Evolutionary conservation across 1,140 invertebrate species (phyloP).

Genomic region (Tetranychus urticae): DNA sequence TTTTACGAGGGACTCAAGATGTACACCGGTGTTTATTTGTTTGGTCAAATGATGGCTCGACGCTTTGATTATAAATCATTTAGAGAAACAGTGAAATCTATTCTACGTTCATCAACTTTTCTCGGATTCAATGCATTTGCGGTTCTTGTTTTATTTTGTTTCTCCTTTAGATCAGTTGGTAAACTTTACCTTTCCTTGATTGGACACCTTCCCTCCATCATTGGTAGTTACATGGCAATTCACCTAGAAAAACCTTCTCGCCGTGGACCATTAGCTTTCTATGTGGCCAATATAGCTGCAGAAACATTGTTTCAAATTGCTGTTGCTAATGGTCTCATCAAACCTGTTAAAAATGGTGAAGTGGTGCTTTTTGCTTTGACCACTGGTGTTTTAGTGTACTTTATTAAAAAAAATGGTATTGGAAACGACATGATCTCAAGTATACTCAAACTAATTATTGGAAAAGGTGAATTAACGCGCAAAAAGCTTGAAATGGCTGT

Average conservation of each 20-base stretch:
- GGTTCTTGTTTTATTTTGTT: neutral
- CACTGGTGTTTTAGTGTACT: constrained; percentile 1
- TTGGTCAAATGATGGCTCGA: neutral
- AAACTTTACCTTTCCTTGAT: neutral
- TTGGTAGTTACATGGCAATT: constrained; percentile 5
- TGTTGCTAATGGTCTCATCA: constrained; percentile 22
- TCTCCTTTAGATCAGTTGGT: neutral
- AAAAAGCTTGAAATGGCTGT: constrained; percentile 1
- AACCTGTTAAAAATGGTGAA: constrained; percentile 35
- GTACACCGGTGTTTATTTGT: constrained; percentile 1
- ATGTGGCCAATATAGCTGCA: constrained; percentile 46
- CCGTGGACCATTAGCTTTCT: constrained; percentile 39
- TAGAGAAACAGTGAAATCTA: neutral
- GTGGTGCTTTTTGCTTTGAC: constrained; percentile 13
- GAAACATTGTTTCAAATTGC: constrained; percentile 17
- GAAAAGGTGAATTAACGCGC: neutral
- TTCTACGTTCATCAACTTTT: neutral
- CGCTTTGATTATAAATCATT: neutral
- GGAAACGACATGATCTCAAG: constrained; percentile 4
- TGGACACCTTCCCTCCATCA: neutral
- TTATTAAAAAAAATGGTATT: constrained; percentile 5
- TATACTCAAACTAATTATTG: constrained; percentile 6
- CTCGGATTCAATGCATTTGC: constrained; percentile 1
- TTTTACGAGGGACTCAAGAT: neutral
- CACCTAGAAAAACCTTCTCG: constrained; percentile 44